Evolutionary conservation across 2,797 vertebrate genomes (phyloP).

Genomic region (Trematomus bernacchii): DNA sequence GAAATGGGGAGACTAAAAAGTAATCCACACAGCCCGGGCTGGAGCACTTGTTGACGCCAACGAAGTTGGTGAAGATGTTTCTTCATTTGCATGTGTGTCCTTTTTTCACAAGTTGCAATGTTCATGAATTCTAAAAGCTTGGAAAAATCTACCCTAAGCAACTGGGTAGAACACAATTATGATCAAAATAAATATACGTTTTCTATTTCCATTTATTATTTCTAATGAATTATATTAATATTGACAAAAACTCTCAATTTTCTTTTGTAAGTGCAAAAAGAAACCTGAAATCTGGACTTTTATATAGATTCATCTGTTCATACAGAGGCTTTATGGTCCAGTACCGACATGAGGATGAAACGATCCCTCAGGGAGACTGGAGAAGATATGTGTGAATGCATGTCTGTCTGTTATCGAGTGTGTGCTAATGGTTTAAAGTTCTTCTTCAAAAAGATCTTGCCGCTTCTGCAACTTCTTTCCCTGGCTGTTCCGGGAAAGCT

Average conservation of each 20-base stretch:
- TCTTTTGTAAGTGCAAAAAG: not conserved
- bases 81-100: no score
- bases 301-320: not conserved
- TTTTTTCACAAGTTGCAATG: not conserved
- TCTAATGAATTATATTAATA: not conserved
- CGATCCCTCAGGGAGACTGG: constrained; percentile 2
- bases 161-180: not conserved
- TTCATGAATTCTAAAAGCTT: not conserved
- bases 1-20: no score
- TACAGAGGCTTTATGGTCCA: not conserved
- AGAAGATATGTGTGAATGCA: not conserved
- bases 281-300: not conserved
- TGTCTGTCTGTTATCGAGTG: not conserved
- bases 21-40: no score
- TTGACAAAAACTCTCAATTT: not conserved
- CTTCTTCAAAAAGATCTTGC: not conserved
- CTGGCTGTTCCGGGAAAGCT: constrained; percentile 53
- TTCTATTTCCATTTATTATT: not conserved
- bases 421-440: constrained; percentile 33
- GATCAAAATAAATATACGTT: not conserved
- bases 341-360: constrained; percentile 3
- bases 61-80: no score
- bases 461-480: constrained; percentile 19
- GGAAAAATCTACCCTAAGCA: not conserved
- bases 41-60: no score